Percentiles rank a stretch among this genome's conserved stretches.
Conservation (phyloP, 2,888 invertebrate species). For the Lithodes maja region DNA sequence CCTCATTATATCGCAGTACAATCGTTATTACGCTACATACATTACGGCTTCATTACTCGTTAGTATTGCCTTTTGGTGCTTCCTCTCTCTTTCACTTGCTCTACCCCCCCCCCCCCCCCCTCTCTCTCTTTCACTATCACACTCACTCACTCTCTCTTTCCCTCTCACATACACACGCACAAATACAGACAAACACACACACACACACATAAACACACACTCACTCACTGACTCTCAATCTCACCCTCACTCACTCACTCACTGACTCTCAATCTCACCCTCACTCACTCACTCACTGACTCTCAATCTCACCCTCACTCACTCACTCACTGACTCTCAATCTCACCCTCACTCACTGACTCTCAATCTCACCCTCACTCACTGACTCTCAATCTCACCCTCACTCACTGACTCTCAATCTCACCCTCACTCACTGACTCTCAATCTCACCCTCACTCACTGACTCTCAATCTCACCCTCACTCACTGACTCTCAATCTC, state of each 20-base stretch:
- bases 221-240: neutral
- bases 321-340: too few relatives aligned
- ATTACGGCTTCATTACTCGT: neutral
- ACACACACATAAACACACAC: too few relatives aligned
- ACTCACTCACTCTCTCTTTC: neutral
- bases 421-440: neutral
- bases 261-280: too few relatives aligned
- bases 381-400: too few relatives aligned
- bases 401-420: neutral
- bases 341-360: neutral
- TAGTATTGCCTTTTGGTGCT: neutral
- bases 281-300: neutral
- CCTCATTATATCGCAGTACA: neutral
- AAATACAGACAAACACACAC: neutral
- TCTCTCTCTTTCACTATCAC: constrained; percentile 15
- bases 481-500: neutral
- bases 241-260: neutral
- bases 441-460: too few relatives aligned
- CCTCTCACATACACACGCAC: too few relatives aligned
- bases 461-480: neutral
- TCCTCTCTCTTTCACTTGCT: neutral
- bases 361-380: neutral
- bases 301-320: neutral
- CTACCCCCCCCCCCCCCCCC: neutral
- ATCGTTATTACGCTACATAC: neutral